Evolutionary conservation across 2,888 invertebrate species (phyloP).

Genomic region (Megaustenia siamemsis): DNA sequence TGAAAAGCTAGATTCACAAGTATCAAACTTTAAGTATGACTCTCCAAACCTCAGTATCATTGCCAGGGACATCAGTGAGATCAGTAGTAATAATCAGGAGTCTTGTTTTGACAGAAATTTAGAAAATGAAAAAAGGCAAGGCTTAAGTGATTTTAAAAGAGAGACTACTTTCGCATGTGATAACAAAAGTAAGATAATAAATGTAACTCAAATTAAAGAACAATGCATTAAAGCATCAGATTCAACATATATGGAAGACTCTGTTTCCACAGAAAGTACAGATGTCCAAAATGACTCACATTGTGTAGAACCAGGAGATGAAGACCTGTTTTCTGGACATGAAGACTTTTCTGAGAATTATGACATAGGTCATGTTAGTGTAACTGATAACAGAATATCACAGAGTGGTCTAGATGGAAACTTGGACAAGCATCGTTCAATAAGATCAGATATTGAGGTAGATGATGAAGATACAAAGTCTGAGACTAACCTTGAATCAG

Average conservation of each 20-base stretch:
- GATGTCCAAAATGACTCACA: too few species aligned
- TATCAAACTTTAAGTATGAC: neutral
- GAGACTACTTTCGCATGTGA: neutral
- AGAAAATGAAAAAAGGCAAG: neutral
- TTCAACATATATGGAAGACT: neutral
- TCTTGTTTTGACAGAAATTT: neutral
- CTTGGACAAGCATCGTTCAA: neutral
- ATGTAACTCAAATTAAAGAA: too few species aligned
- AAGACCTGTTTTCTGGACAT: too few species aligned
- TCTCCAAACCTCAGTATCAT: neutral
- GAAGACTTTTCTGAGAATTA: neutral
- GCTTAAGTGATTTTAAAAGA: neutral
- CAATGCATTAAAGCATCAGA: neutral
- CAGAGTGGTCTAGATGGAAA: too few species aligned
- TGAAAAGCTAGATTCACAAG: neutral
- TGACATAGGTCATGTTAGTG: neutral
- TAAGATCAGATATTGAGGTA: too few species aligned
- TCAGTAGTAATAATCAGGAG: neutral
- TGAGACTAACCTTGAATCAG: too few species aligned
- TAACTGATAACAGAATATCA: too few species aligned
- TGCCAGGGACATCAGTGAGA: neutral
- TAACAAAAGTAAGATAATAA: neutral
- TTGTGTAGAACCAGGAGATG: too few species aligned
- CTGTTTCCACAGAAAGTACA: too few species aligned
- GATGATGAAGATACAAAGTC: too few species aligned